Percentiles rank a stretch among this genome's conserved stretches.
These are phyloP conservation scores for Lasioglossum morio DNA, from an alignment of 2,888 invertebrate genomes.

Conservation along the genomic window DNA sequence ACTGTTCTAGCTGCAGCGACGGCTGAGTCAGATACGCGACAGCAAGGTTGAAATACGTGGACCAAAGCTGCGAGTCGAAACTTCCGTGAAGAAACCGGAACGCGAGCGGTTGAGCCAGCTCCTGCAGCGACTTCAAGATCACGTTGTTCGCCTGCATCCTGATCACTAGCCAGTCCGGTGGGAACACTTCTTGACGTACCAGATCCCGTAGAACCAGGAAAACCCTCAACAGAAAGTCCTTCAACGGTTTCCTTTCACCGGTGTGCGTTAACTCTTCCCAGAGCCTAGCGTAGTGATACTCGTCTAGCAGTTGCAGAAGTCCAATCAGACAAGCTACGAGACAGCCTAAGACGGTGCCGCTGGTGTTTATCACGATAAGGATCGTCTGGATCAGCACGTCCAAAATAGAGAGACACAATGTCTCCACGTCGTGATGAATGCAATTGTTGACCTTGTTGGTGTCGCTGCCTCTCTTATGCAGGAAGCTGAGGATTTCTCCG, in stretches of 20 bases:
- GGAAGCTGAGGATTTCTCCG: slow-evolving; percentile 91
- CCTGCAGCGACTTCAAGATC: slow-evolving; percentile 93
- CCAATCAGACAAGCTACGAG: slow-evolving; percentile 95
- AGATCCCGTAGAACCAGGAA: slow-evolving; percentile 93
- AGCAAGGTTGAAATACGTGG: slow-evolving; percentile 92
- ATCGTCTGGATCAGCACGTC: slow-evolving; percentile 95
- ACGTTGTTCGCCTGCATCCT: slow-evolving; percentile 95
- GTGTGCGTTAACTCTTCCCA: slow-evolving; percentile 91
- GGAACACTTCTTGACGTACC: slow-evolving; percentile 92
- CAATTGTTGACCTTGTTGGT: slow-evolving; percentile 87
- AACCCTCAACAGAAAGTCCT: slow-evolving; percentile 94
- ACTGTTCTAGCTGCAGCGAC: slow-evolving; percentile 92
- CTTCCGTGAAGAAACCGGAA: slow-evolving; percentile 91
- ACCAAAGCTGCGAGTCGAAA: slow-evolving; percentile 88
- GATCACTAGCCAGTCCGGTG: slow-evolving; percentile 96
- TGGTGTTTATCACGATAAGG: slow-evolving; percentile 92
- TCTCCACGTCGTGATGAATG: slow-evolving; percentile 92
- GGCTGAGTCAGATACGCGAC: slow-evolving; percentile 93
- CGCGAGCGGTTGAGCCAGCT: slow-evolving; percentile 94
- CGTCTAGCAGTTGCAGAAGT: slow-evolving; percentile 93
- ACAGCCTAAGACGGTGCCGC: slow-evolving; percentile 90
- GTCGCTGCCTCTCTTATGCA: slow-evolving; percentile 86
- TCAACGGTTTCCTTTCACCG: slow-evolving; percentile 91
- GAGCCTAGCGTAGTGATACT: slow-evolving; percentile 93
- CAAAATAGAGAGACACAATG: slow-evolving; percentile 91